Evolutionary conservation across 1,140 invertebrate genomes (phyloP).

Genomic region (Drosophila mauritiana): DNA sequence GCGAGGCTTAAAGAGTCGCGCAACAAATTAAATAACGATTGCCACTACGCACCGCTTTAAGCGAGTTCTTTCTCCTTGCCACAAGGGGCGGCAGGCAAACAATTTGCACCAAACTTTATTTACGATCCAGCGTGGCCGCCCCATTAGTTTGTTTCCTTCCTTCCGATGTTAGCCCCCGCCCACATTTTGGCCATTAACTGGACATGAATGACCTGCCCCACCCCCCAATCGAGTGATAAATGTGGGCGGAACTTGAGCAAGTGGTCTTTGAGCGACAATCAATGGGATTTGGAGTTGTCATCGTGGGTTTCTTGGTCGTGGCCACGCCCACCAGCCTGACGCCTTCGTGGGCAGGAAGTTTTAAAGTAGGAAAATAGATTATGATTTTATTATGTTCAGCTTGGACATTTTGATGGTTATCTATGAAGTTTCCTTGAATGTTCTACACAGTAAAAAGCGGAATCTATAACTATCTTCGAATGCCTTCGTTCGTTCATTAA

Average conservation of each 20-base stretch:
- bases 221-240: conserved; percentile 39
- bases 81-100: conserved; percentile 12
- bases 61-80: conserved; percentile 2
- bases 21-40: conserved; percentile 66
- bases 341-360: conserved; percentile 18
- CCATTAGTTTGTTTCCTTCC: conserved; percentile 48
- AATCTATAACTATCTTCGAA: too few relatives aligned
- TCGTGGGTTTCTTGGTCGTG: background rate
- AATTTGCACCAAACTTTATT: conserved; percentile 56
- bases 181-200: conserved; percentile 55
- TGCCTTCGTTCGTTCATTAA: too few relatives aligned
- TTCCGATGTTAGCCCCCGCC: background rate
- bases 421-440: background rate
- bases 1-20: conserved; percentile 56
- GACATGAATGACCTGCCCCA: conserved; percentile 43
- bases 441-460: background rate
- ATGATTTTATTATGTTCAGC: conserved; percentile 46
- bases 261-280: conserved; percentile 52
- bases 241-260: conserved; percentile 37
- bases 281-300: conserved; percentile 52
- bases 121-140: conserved; percentile 50
- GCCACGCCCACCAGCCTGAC: conserved; percentile 17
- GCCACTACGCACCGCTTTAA: conserved; percentile 46
- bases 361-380: conserved; percentile 14
- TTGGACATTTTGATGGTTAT: background rate